These are phyloP conservation scores for Peromyscus californicus DNA, from an alignment of 2,113 vertebrate genomes.

Conservation along the genomic window DNA sequence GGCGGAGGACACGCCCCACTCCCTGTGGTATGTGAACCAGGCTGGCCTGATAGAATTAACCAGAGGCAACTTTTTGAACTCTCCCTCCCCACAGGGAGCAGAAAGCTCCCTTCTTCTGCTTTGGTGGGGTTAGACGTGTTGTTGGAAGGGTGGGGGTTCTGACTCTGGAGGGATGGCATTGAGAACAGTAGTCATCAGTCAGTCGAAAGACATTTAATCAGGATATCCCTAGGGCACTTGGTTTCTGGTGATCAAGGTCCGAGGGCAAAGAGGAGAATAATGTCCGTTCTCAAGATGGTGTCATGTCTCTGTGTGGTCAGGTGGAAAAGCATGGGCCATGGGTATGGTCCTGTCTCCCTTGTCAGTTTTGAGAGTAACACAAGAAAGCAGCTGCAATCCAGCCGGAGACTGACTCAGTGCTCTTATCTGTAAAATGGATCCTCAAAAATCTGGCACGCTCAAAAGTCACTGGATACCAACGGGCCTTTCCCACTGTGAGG, in stretches of 20 bases:
- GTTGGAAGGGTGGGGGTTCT: background rate
- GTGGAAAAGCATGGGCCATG: background rate
- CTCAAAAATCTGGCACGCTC: background rate
- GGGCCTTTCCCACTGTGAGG: background rate
- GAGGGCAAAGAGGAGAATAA: background rate
- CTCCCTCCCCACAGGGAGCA: background rate
- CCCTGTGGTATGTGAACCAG: background rate
- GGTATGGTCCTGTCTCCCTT: background rate
- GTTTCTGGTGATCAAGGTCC: background rate
- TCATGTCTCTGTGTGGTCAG: background rate
- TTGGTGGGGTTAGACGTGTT: background rate
- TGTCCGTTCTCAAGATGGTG: background rate
- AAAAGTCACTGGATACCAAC: background rate
- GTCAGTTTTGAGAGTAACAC: background rate
- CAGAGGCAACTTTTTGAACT: background rate
- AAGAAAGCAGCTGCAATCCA: background rate
- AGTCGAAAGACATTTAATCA: background rate
- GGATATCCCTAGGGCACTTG: background rate
- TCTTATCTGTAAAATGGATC: conserved; percentile 56
- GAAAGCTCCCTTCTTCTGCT: background rate
- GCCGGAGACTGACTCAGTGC: background rate
- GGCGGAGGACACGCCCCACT: background rate
- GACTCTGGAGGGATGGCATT: background rate
- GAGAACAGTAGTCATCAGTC: background rate
- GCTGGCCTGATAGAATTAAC: too few species aligned